A percentile compares a stretch with the other conserved stretches of the same genome.
Conservation (phyloP, 1,140 invertebrate species). For the Lamellibrachia luymesi region DNA sequence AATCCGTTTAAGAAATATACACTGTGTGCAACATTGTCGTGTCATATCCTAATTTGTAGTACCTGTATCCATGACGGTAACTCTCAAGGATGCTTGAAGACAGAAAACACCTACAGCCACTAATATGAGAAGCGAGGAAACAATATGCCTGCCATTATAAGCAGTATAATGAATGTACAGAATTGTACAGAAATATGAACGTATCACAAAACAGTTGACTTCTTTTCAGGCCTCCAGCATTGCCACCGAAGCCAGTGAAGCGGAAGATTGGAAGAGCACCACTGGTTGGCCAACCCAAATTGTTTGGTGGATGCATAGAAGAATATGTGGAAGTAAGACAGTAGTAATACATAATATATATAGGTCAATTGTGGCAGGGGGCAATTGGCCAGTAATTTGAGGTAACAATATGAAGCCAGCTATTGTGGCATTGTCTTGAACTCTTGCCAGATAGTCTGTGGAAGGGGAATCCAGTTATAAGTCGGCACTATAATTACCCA, state of each 20-base stretch:
- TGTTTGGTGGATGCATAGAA: conserved; percentile 91
- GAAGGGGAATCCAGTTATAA: neutral
- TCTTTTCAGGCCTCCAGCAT: conserved; percentile 42
- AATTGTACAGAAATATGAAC: neutral
- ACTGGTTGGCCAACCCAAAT: conserved; percentile 77
- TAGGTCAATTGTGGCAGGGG: too few relatives aligned
- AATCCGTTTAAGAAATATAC: too few relatives aligned
- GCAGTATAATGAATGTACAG: neutral
- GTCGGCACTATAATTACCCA: neutral
- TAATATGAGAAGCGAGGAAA: too few relatives aligned
- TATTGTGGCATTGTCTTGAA: too few relatives aligned
- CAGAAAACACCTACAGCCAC: too few relatives aligned
- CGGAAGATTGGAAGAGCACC: conserved; percentile 61
- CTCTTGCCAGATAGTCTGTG: too few relatives aligned
- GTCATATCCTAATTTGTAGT: neutral
- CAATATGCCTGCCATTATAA: too few relatives aligned
- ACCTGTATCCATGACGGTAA: neutral
- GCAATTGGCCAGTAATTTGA: too few relatives aligned
- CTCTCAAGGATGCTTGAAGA: too few relatives aligned
- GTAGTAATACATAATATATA: neutral
- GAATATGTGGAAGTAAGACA: conserved; percentile 73
- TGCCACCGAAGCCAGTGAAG: conserved; percentile 53
- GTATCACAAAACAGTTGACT: neutral
- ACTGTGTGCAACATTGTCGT: neutral
- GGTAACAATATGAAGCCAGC: too few relatives aligned